These are phyloP conservation scores for Rambutsinella grinnellia DNA, from an alignment of 2,888 invertebrate genomes.

Conservation along the genomic window DNA sequence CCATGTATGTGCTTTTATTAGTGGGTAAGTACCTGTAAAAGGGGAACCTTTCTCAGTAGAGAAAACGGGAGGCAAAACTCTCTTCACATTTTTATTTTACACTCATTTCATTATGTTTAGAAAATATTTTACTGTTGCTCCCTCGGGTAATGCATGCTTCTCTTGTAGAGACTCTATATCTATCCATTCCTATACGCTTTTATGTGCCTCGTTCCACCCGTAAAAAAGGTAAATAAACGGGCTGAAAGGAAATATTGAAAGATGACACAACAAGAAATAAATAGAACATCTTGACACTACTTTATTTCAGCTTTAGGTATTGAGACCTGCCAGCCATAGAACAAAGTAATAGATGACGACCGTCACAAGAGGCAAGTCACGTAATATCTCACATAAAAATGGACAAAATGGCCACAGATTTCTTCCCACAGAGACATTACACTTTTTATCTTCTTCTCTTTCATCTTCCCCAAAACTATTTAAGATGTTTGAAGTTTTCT, in stretches of 20 bases:
- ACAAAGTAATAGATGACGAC: slow-evolving; percentile 39
- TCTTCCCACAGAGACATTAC: too few relatives aligned
- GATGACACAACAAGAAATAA: too few relatives aligned
- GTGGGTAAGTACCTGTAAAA: background rate
- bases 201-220: slow-evolving; percentile 3
- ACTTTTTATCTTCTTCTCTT: background rate
- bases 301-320: too few relatives aligned
- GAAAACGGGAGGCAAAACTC: background rate
- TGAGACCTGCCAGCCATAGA: too few relatives aligned
- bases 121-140: background rate
- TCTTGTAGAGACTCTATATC: background rate
- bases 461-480: background rate
- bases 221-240: slow-evolving; percentile 17
- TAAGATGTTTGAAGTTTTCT: background rate
- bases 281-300: too few relatives aligned
- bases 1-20: background rate
- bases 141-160: background rate
- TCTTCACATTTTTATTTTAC: background rate
- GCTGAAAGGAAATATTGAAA: background rate
- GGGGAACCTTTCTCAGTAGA: too few relatives aligned
- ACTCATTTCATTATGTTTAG: background rate
- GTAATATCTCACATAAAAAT: slow-evolving; percentile 49
- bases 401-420: slow-evolving; percentile 37
- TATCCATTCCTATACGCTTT: background rate
- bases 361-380: slow-evolving; percentile 46